Percentiles rank a stretch among this genome's conserved stretches.
Conservation (phyloP, 2,888 invertebrate species). For the Trisateles emortualis region DNA sequence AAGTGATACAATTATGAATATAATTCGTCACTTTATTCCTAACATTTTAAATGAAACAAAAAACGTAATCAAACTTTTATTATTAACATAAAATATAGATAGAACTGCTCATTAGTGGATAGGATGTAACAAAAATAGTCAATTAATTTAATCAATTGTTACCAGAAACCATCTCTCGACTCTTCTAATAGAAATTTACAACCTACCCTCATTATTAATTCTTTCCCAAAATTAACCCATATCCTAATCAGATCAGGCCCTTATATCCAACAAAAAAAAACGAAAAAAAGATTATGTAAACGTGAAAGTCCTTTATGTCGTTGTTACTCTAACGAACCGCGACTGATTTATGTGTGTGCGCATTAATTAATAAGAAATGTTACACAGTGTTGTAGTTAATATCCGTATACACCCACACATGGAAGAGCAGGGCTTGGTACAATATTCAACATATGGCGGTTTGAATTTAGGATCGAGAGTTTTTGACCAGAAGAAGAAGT, state of each 20-base stretch:
- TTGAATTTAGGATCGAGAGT: constrained; percentile 4
- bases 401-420: constrained; percentile 59
- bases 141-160: not conserved
- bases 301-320: constrained; percentile 72
- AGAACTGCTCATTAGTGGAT: not conserved
- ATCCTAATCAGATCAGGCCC: constrained; percentile 15
- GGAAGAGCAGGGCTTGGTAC: constrained; percentile 31
- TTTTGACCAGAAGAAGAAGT: not conserved
- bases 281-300: constrained; percentile 46
- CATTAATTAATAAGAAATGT: constrained; percentile 84
- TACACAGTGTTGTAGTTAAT: constrained; percentile 58
- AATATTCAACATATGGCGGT: constrained; percentile 36
- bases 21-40: no score
- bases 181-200: constrained; percentile 12
- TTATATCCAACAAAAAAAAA: constrained; percentile 17
- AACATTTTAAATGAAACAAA: no score
- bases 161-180: not conserved
- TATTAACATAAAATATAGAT: not conserved
- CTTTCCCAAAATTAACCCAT: constrained; percentile 15
- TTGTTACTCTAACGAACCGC: constrained; percentile 81
- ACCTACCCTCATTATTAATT: constrained; percentile 11
- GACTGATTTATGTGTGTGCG: constrained; percentile 84
- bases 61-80: not conserved
- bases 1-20: no score
- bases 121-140: not conserved